Base-by-base conservation (phyloP, 2,888 invertebrate genomes). In the Drosophila mercatorum region DNA sequence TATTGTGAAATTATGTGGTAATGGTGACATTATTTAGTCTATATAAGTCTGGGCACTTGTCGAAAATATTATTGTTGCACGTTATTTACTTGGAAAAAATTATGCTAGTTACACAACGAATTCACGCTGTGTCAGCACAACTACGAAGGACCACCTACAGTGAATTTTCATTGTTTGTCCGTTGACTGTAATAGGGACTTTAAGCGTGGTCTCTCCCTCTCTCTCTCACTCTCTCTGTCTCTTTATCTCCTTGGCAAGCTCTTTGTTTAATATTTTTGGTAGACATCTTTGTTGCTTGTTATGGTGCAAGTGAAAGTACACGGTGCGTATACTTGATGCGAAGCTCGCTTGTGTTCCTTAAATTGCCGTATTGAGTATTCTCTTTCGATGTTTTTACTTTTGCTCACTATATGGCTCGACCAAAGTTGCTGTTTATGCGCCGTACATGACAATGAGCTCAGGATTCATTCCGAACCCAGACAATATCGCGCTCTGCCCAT, bases 391-490 rank as follows among this genome's bases (percentile, higher is more conserved):
- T 31, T 62, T 46, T 41, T 7, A 55, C 38, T 63, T 49, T 26
- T 52, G 53, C 56, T 55, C 52, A 49, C 60, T 59, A 47, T 63
- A 51, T 44, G 66, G 38, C 46, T n/a, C 38, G 38, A 43, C 60
- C 66, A 51, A 56, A 56, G 67, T 60, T 56, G 28, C 63, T 66
- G 62, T 76, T 87, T 87, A 87, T 84, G 85, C 75, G 85, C 38
- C 72, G 88, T 67, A 89, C 86, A 87, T 87, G 86, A 87, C 89
- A 87, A 89, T 87, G 86, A 89, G 89, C 51, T 72, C 53, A 58
- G 56, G 49, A 44, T 46, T 66, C 41, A 59, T 58, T 52, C 62
- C 36, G 47, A 58, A 51, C 14, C 44, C 46, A 26, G 12, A 46
- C 46, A 46, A 46, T 14, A 46, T 46, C 46, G 51, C 66, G 70